These are phyloP conservation scores for Cichlasoma orientale DNA, from an alignment of 2,797 vertebrate genomes.

Conservation along the genomic window DNA sequence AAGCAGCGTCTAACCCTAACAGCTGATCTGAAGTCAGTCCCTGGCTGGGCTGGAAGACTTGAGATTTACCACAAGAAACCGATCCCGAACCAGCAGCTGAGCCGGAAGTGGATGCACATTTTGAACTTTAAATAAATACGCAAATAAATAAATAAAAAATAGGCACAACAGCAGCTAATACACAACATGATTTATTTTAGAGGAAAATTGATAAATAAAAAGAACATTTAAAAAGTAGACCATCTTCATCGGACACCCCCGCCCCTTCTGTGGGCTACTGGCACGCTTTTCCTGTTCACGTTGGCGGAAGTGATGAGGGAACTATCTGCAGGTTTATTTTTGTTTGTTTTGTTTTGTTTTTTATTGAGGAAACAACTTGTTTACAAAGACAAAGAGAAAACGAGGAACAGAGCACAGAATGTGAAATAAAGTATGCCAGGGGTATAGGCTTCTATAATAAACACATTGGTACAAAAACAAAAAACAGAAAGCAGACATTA, in stretches of 20 bases:
- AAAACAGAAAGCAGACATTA: too few species aligned
- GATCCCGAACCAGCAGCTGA: slow-evolving; percentile 14
- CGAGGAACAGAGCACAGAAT: too few species aligned
- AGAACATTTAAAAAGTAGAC: background rate
- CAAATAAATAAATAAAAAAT: background rate
- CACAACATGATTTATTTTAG: background rate
- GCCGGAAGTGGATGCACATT: slow-evolving; percentile 23
- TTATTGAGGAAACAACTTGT: too few species aligned
- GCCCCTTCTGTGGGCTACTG: slow-evolving; percentile 8
- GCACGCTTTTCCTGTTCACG: slow-evolving; percentile 35
- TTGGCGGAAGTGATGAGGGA: slow-evolving; percentile 60
- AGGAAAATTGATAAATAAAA: background rate
- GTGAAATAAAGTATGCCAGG: too few species aligned
- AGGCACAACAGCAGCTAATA: background rate
- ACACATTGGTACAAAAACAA: too few species aligned
- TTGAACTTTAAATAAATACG: background rate
- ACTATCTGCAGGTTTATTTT: background rate
- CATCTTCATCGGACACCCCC: background rate
- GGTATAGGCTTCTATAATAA: too few species aligned
- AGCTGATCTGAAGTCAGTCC: slow-evolving; percentile 31
- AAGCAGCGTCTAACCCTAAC: background rate
- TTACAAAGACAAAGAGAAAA: too few species aligned
- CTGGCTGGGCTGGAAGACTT: accelerated
- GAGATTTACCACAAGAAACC: background rate
- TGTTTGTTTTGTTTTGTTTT: too few species aligned